These are phyloP conservation scores for Frieseomelitta varia DNA, from an alignment of 1,140 invertebrate genomes.

Conservation along the genomic window DNA sequence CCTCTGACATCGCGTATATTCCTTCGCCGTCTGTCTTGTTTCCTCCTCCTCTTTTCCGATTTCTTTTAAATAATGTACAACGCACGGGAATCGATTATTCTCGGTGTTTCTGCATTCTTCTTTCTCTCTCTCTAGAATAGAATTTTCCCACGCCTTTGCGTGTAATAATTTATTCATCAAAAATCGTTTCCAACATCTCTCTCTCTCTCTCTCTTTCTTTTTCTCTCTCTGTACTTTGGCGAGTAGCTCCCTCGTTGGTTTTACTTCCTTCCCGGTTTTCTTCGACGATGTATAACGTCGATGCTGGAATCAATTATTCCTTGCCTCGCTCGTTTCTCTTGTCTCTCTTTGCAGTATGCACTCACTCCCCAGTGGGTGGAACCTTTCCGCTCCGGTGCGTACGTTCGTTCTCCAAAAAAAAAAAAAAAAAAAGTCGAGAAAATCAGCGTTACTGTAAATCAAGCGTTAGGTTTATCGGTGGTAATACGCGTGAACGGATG, in stretches of 20 bases:
- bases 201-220: background rate
- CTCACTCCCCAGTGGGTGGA: background rate
- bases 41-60: too few species aligned
- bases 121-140: background rate
- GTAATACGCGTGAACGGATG: background rate
- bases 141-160: too few species aligned
- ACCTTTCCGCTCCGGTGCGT: too few species aligned
- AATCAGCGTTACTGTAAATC: background rate
- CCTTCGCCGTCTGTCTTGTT: background rate
- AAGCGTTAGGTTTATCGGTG: background rate
- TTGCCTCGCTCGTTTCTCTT: too few species aligned
- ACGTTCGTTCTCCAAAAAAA: background rate
- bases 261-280: too few species aligned
- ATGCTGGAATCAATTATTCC: too few species aligned
- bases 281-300: too few species aligned
- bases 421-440: too few species aligned
- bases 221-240: background rate
- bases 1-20: background rate
- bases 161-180: background rate
- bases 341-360: too few species aligned
- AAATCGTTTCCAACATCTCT: too few species aligned
- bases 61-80: background rate
- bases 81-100: slow-evolving; percentile 4
- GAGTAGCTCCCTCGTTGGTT: too few species aligned
- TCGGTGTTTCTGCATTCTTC: background rate